phyloP scores from a whole-genome alignment of 2,888 invertebrate genomes.

The Nebria salina region DNA sequence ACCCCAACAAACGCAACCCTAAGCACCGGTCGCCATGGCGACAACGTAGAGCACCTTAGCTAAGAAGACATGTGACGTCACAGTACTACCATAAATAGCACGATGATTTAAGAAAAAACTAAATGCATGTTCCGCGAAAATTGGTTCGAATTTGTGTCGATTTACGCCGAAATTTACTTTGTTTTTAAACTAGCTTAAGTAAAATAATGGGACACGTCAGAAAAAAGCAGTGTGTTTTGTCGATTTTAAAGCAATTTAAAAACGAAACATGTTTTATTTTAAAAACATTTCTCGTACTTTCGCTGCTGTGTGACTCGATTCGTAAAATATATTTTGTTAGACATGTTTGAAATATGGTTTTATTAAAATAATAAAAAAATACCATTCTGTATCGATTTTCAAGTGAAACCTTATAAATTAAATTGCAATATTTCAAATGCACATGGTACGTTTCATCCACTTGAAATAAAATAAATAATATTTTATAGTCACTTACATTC shows the following conservation, averaged over 20 bases:
- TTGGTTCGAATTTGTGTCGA: conserved; percentile 17
- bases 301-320: background rate
- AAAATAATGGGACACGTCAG: too few relatives aligned
- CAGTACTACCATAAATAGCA: background rate
- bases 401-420: background rate
- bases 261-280: too few relatives aligned
- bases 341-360: background rate
- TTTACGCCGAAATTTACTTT: conserved; percentile 9
- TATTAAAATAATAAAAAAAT: background rate
- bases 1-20: background rate
- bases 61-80: background rate
- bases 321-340: background rate
- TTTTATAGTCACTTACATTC: background rate
- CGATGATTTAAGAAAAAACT: background rate
- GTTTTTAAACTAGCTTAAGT: background rate
- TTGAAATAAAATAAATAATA: conserved; percentile 1
- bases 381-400: background rate
- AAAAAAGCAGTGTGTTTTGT: too few relatives aligned
- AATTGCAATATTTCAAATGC: background rate
- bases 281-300: too few relatives aligned
- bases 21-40: background rate
- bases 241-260: too few relatives aligned
- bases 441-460: background rate
- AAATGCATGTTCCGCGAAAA: background rate
- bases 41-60: background rate